Conservation (phyloP, 2,888 invertebrate genomes). For the Cephus spinipes region DNA sequence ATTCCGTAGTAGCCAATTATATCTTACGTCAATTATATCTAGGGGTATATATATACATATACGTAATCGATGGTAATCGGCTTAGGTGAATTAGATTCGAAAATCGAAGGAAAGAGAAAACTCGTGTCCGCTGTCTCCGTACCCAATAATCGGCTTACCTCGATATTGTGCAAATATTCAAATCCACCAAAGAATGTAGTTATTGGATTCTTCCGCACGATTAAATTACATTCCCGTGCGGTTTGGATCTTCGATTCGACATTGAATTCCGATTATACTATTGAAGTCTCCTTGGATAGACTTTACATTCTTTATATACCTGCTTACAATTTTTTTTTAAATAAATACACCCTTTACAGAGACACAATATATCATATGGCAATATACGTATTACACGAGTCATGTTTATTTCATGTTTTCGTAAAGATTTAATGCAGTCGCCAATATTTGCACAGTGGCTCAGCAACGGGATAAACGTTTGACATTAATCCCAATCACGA, state of each 20-base stretch:
- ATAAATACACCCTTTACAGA: not conserved
- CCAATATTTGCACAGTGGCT: not conserved
- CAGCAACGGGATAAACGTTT: not conserved
- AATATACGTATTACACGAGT: not conserved
- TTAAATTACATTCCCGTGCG: constrained; percentile 60
- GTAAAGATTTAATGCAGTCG: not conserved
- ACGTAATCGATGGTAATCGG: not conserved
- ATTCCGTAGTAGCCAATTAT: not conserved
- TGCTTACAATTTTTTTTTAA: not conserved
- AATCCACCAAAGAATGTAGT: constrained; percentile 54
- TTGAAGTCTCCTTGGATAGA: not conserved
- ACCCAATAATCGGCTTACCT: constrained; percentile 20
- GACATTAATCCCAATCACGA: not conserved
- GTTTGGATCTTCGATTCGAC: constrained; percentile 49
- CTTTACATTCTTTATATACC: not conserved
- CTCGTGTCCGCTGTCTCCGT: not conserved
- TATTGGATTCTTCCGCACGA: constrained; percentile 58
- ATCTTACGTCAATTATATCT: not conserved
- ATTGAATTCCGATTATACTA: constrained; percentile 42
- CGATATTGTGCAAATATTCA: constrained; percentile 48
- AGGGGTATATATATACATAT: not conserved
- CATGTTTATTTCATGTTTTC: not conserved
- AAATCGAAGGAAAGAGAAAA: not conserved
- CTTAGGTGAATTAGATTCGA: not conserved
- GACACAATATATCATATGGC: not conserved